Conservation (phyloP, 2,113 vertebrate genomes). For the Rattus norvegicus region GRCr8 NC_086020.1:173345501-173346000, state of each 20-base stretch:
- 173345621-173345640: background rate
- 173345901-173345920: background rate
- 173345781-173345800: background rate
- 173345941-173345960: background rate
- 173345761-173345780: background rate
- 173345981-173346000: background rate
- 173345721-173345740: background rate
- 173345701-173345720: background rate
- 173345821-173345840: background rate
- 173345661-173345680: background rate
- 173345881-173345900: constrained; percentile 30
- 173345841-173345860: background rate
- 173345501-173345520: background rate
- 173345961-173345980: constrained; percentile 25
- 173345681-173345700: background rate
- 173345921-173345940: background rate
- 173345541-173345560: background rate
- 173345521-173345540: background rate
- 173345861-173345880: background rate
- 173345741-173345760: background rate
- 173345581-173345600: background rate
- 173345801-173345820: background rate
- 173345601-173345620: background rate
- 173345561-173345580: background rate
- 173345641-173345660: background rate